These are phyloP conservation scores for Etheostoma spectabile DNA, from an alignment of 2,113 vertebrate species.

Conservation along the genomic window DNA sequence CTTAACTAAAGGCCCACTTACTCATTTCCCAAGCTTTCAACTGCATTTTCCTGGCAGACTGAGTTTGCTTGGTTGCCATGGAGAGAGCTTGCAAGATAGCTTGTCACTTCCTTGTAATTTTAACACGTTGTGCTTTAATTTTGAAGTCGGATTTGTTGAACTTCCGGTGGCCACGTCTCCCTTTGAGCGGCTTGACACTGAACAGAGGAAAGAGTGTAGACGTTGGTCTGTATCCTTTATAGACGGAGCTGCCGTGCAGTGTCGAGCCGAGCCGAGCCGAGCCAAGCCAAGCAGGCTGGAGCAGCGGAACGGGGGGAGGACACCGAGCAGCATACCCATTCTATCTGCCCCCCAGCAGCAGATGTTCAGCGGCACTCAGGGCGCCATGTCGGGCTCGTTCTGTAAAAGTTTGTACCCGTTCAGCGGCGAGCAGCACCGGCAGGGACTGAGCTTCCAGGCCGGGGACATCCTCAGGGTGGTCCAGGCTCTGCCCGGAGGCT, in stretches of 20 bases:
- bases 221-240: background rate
- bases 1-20: background rate
- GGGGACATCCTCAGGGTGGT: constrained; percentile 92
- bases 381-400: constrained; percentile 80
- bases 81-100: background rate
- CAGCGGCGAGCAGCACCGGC: constrained; percentile 91
- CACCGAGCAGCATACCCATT: no score
- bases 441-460: constrained; percentile 91
- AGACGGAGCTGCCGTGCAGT: background rate
- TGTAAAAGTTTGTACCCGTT: constrained; percentile 93
- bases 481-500: constrained; percentile 92
- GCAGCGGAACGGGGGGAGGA: no score
- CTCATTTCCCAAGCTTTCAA: background rate
- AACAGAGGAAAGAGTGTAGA: background rate
- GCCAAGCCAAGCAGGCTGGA: background rate
- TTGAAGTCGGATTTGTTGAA: background rate
- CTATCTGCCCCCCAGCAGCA: no score
- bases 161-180: background rate
- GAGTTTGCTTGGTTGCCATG: background rate
- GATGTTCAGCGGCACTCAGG: no score
- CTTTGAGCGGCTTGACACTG: background rate
- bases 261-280: no score
- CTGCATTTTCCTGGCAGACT: background rate
- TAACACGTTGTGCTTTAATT: constrained; percentile 33
- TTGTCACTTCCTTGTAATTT: background rate